Base-by-base conservation (phyloP, 1,140 invertebrate species). In the Coelopa frigida region DNA sequence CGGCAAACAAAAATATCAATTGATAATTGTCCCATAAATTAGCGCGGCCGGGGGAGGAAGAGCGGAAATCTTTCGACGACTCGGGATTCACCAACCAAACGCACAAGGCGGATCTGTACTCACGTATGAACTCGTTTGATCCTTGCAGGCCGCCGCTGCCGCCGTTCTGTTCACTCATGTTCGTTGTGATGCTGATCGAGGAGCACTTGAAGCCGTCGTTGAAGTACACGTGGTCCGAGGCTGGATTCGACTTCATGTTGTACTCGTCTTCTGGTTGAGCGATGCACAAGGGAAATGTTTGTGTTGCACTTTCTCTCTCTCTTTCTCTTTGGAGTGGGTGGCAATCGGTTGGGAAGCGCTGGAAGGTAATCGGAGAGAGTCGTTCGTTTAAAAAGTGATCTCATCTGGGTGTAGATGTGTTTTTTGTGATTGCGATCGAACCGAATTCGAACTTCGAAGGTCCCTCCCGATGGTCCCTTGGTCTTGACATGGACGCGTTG, bases 131-230 rank as follows among this genome's bases (percentile, higher is more conserved):
- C 38, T 67, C 63, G 50, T 60, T 59, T 18, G 63, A 63, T 52
- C 55, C 59, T 46, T 58, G 51, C n/a, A 44, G 58, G 8, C 50
- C 44, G 4, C 27, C 41, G 26, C 33, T 42, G 24, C 32, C 18
- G 27, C 42, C 45, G 38, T 48, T 51, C 32, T n/a, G 5, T 40
- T 66, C 59, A 11, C 49, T 40, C 7, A 53, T 8, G 15, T 66
- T 55, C 3, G 50, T 57, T 27, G 50, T 56, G 5, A 68, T 68
- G 44, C 59, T 62, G 17, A 64, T 58, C 5, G 64, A 56, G 20
- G 64, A 67, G 49, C 61, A 67, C 40, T 64, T 64, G 36, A 67
- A 56, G 24, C 54, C 61, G 33, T 68, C 61, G 45, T 68, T 68
- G 20, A 64, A 52, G 42, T 68, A 67, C 8, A 62, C 59, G 53